These are phyloP conservation scores for Cepphus grylle DNA, from an alignment of 2,113 vertebrate genomes.

Conservation along the genomic window DNA sequence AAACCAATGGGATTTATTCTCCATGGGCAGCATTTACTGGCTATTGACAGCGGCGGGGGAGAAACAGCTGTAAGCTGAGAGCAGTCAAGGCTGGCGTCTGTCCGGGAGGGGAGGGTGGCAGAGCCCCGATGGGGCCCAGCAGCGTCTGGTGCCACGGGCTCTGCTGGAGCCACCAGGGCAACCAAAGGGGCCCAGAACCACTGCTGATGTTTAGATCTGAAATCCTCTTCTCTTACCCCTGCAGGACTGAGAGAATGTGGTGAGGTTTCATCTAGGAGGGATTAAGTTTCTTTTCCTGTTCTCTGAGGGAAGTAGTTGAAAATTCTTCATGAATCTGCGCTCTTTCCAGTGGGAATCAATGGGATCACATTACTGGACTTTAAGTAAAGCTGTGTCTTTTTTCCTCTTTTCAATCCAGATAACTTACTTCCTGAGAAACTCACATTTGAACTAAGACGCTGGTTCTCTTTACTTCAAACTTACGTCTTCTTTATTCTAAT, in stretches of 20 bases:
- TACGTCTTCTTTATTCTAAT: neutral
- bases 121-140: accelerated
- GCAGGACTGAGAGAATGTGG: neutral
- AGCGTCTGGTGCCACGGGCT: accelerated
- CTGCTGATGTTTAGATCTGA: neutral
- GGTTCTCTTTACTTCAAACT: neutral
- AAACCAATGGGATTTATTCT: neutral
- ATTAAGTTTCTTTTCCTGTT: neutral
- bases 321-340: neutral
- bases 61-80: neutral
- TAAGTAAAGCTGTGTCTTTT: neutral
- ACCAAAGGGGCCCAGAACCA: accelerated
- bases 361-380: neutral
- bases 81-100: neutral
- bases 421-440: neutral
- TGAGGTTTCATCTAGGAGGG: neutral
- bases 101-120: neutral
- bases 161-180: neutral
- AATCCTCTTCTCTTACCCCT: neutral
- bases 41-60: neutral
- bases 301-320: neutral
- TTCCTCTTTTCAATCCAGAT: neutral
- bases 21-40: neutral
- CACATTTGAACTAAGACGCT: neutral
- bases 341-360: neutral